Percentiles rank a stretch among this genome's conserved stretches.
These are phyloP conservation scores for Malacoctenus gilli DNA, from an alignment of 2,797 vertebrate species.

Conservation along the genomic window DNA sequence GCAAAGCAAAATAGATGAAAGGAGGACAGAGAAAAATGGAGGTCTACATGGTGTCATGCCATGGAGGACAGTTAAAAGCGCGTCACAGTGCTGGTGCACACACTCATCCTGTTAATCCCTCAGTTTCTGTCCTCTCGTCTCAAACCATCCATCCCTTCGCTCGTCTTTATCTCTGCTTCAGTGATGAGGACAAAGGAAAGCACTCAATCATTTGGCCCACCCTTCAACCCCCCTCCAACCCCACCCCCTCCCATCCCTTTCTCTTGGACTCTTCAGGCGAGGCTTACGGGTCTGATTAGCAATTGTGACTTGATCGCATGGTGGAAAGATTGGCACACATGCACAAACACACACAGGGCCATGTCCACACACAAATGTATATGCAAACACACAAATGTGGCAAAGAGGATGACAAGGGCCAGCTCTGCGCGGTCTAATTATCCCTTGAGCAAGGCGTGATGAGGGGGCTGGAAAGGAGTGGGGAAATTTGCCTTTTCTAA, in stretches of 20 bases:
- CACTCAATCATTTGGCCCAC: constrained; percentile 71
- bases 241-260: constrained; percentile 45
- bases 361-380: constrained; percentile 18
- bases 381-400: constrained; percentile 39
- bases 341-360: constrained; percentile 41
- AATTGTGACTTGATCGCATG: constrained; percentile 79
- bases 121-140: constrained; percentile 65
- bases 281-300: constrained; percentile 74
- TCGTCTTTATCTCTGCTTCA: constrained; percentile 78
- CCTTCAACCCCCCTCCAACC: constrained; percentile 36
- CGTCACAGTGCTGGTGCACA: constrained; percentile 55
- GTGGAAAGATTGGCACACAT: constrained; percentile 70
- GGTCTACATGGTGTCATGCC: constrained; percentile 70
- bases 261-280: constrained; percentile 65
- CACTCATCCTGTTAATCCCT: constrained; percentile 73
- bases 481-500: constrained; percentile 70
- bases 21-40: constrained; percentile 63
- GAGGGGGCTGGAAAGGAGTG: constrained; percentile 40
- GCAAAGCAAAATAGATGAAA: constrained; percentile 72
- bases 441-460: constrained; percentile 56
- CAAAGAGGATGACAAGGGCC: constrained; percentile 55
- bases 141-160: constrained; percentile 72
- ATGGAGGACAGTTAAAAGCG: constrained; percentile 75
- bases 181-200: constrained; percentile 78
- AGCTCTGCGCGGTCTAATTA: constrained; percentile 68